phyloP scores from a whole-genome alignment of 2,888 invertebrate genomes.

The Cosmorhoe ocellata region DNA sequence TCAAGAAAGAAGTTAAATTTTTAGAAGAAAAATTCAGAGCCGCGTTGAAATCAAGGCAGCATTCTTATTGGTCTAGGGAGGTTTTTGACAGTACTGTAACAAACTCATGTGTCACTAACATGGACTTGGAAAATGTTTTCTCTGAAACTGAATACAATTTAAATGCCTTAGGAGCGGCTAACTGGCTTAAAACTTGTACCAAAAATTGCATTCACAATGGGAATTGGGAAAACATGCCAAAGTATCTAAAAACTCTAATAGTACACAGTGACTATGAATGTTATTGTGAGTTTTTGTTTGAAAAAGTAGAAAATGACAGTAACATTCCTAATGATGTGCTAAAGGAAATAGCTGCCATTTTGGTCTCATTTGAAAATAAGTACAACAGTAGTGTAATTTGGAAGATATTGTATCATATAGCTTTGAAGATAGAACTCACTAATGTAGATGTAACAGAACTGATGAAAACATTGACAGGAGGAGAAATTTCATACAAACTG shows the following conservation, averaged over 20 bases:
- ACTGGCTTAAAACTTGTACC: constrained; percentile 57
- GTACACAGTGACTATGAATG: constrained; percentile 51
- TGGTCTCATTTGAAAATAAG: constrained; percentile 48
- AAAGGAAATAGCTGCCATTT: constrained; percentile 40
- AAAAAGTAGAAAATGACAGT: constrained; percentile 44
- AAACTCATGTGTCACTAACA: constrained; percentile 9
- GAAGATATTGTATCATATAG: constrained; percentile 61
- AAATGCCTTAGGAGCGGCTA: constrained; percentile 50
- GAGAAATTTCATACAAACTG: constrained; percentile 46
- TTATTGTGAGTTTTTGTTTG: constrained; percentile 48
- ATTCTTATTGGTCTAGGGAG: constrained; percentile 59
- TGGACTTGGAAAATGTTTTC: constrained; percentile 44
- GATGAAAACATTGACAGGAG: constrained; percentile 37
- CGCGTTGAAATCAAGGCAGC: constrained; percentile 35
- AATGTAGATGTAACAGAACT: constrained; percentile 37
- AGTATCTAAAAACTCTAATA: constrained; percentile 46
- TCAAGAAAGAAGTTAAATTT: constrained; percentile 33
- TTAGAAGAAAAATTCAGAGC: constrained; percentile 40
- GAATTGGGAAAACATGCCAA: constrained; percentile 48
- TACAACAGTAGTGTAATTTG: constrained; percentile 50
- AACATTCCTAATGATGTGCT: constrained; percentile 38
- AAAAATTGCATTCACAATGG: constrained; percentile 44
- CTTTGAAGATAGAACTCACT: constrained; percentile 40
- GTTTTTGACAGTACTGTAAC: constrained; percentile 47
- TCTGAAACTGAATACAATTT: constrained; percentile 40